Percentiles rank a stretch among this genome's conserved stretches.
Conservation (phyloP, 2,888 invertebrate genomes). For the Cantharis lateralis region DNA sequence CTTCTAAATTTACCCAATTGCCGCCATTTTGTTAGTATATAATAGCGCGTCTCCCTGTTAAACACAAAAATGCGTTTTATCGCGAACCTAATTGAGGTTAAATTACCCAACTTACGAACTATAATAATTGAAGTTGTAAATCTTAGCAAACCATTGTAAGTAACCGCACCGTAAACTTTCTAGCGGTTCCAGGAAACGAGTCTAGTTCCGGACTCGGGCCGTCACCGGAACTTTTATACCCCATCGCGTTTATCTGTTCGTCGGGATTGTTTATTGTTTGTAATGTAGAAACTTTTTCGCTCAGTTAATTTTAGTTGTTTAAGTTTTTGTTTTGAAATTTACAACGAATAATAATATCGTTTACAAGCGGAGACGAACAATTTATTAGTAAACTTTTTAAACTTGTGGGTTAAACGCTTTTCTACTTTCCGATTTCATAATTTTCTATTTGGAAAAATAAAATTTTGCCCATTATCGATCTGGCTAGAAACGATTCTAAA, state of each 20-base stretch:
- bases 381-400: not conserved
- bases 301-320: constrained; percentile 23
- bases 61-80: not conserved
- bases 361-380: not conserved
- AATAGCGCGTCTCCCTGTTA: not conserved
- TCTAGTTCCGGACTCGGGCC: constrained; percentile 45
- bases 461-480: not conserved
- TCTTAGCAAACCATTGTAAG: constrained; percentile 32
- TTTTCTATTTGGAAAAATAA: not conserved
- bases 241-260: constrained; percentile 44
- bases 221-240: constrained; percentile 48
- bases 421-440: not conserved
- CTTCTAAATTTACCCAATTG: not conserved
- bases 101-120: constrained; percentile 29
- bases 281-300: constrained; percentile 33
- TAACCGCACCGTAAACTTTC: constrained; percentile 42
- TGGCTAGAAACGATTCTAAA: not conserved
- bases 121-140: constrained; percentile 34
- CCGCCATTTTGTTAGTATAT: not conserved
- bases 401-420: not conserved
- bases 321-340: constrained; percentile 15
- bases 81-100: constrained; percentile 22
- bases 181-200: constrained; percentile 47
- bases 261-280: constrained; percentile 35
- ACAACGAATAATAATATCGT: not conserved